Conservation (phyloP, 1,140 invertebrate species). For the Centruroides sculpturatus region DNA sequence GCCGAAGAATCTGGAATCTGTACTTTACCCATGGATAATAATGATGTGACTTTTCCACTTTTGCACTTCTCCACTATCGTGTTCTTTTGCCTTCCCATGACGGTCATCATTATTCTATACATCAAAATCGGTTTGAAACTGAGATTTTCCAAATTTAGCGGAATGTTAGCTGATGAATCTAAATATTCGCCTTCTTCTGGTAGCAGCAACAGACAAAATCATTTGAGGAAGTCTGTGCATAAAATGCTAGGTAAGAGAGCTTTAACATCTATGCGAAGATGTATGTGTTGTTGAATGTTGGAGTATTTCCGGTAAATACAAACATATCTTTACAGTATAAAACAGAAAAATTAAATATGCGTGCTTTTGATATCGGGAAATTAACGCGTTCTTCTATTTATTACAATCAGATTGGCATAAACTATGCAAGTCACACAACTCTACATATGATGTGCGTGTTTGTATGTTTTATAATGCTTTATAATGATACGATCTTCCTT, state of each 20-base stretch:
- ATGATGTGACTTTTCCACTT: slow-evolving; percentile 6
- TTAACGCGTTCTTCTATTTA: too few species aligned
- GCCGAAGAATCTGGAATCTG: slow-evolving; percentile 56
- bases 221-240: background rate
- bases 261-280: too few species aligned
- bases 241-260: background rate
- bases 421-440: too few species aligned
- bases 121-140: slow-evolving; percentile 29
- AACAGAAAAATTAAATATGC: too few species aligned
- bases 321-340: too few species aligned
- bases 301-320: too few species aligned
- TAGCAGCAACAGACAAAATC: background rate
- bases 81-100: slow-evolving; percentile 33
- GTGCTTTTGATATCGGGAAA: too few species aligned
- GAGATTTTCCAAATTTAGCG: background rate
- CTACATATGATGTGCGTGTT: too few species aligned
- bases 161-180: background rate
- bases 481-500: too few species aligned
- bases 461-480: too few species aligned
- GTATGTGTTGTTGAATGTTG: too few species aligned
- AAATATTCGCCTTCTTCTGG: background rate
- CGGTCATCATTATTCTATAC: slow-evolving; percentile 29
- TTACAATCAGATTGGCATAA: too few species aligned
- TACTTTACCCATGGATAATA: slow-evolving; percentile 32
- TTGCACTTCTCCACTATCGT: slow-evolving; percentile 26